Percentiles rank a stretch among this genome's conserved stretches.
Evolutionary conservation across 1,140 invertebrate genomes (phyloP).

Genomic region (Dufourea novaeangliae): DNA sequence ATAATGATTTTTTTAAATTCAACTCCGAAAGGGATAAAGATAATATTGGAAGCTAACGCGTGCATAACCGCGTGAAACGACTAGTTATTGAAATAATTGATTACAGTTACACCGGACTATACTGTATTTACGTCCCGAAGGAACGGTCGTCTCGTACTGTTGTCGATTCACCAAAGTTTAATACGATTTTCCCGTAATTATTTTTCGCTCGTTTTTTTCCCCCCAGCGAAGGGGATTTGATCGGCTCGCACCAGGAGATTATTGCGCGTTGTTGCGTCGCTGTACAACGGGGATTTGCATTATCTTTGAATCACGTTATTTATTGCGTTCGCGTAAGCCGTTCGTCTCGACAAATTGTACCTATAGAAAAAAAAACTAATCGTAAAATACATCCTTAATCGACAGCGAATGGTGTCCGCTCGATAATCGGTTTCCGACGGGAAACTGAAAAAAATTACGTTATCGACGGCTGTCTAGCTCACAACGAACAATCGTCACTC

Average conservation of each 20-base stretch:
- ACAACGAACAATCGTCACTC: background rate
- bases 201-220: background rate
- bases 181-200: background rate
- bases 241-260: background rate
- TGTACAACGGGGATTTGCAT: background rate
- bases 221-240: background rate
- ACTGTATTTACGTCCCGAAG: too few species aligned
- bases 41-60: too few species aligned
- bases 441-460: constrained; percentile 1
- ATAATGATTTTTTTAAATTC: too few species aligned
- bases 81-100: too few species aligned
- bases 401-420: background rate
- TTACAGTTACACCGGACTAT: too few species aligned
- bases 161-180: background rate
- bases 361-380: background rate
- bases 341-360: background rate
- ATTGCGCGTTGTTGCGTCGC: background rate
- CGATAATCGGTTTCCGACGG: constrained; percentile 1
- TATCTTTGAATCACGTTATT: constrained; percentile 34
- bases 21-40: too few species aligned
- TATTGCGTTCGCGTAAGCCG: background rate
- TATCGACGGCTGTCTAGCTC: background rate
- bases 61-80: too few species aligned
- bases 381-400: constrained; percentile 11
- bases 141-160: too few species aligned